These are phyloP conservation scores for Thunnus albacares DNA, from an alignment of 2,797 vertebrate genomes.

Conservation along the genomic window DNA sequence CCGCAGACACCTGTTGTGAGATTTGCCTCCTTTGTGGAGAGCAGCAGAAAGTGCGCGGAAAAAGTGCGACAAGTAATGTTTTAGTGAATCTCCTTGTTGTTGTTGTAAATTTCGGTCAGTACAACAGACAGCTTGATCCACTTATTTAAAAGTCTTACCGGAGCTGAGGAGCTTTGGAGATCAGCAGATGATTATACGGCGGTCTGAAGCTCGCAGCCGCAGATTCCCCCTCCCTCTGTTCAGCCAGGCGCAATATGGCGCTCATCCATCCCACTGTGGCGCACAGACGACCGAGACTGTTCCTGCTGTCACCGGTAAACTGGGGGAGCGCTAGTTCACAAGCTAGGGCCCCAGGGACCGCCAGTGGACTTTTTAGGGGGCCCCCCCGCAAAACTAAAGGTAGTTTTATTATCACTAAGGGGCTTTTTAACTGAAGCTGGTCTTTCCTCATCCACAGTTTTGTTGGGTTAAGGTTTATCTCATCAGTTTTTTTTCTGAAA, in stretches of 20 bases:
- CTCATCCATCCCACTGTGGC: constrained; percentile 24
- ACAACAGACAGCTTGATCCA: background rate
- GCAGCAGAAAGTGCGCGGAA: constrained; percentile 43
- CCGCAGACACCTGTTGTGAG: constrained; percentile 83
- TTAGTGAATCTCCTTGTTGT: background rate
- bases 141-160: constrained; percentile 60
- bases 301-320: constrained; percentile 29
- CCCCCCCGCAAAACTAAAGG: background rate
- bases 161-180: constrained; percentile 22
- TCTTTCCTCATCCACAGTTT: background rate
- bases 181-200: constrained; percentile 15
- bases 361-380: background rate
- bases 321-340: background rate
- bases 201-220: constrained; percentile 19
- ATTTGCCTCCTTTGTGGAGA: constrained; percentile 69
- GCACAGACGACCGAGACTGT: background rate
- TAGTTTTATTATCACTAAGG: background rate
- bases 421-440: background rate
- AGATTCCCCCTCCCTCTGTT: constrained; percentile 62
- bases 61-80: constrained; percentile 43
- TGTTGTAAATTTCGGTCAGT: background rate
- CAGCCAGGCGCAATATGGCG: constrained; percentile 81
- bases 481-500: background rate
- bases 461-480: too few relatives aligned
- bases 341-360: background rate